phyloP scores from a whole-genome alignment of 2,113 vertebrate genomes.

The Lagopus muta region DNA sequence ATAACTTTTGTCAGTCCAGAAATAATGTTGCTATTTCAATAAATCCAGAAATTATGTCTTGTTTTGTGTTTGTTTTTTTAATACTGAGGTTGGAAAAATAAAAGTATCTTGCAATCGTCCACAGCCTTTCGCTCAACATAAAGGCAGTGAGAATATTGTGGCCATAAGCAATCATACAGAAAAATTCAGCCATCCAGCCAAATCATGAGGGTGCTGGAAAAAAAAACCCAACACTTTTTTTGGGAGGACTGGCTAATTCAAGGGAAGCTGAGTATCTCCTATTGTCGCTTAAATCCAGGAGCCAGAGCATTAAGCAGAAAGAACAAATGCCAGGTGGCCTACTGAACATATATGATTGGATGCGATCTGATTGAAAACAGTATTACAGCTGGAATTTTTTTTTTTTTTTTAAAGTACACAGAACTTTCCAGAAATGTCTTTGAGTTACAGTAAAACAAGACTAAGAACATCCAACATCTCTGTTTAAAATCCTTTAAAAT shows the following conservation, averaged over 20 bases:
- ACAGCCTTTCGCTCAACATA: neutral
- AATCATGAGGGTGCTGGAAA: neutral
- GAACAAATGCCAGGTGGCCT: neutral
- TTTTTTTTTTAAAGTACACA: neutral
- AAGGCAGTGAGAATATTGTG: neutral
- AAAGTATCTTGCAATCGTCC: neutral
- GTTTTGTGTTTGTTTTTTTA: neutral
- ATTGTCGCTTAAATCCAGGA: neutral
- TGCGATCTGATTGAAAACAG: neutral
- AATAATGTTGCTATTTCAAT: neutral
- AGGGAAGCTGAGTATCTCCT: neutral
- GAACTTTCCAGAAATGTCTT: neutral
- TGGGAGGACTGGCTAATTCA: neutral
- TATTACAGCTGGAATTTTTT: neutral
- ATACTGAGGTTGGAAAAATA: neutral
- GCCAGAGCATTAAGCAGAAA: neutral
- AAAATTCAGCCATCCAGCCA: neutral
- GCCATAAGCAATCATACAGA: neutral
- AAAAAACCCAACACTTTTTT: neutral
- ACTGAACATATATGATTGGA: neutral
- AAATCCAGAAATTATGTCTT: neutral
- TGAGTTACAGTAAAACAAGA: neutral
- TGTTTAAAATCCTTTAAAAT: neutral
- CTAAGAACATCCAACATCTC: neutral
- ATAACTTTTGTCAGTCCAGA: neutral